Percentiles rank a stretch among this genome's conserved stretches.
Evolutionary conservation across 2,888 invertebrate genomes (phyloP).

Genomic region (Drosophila paranaensis): DNA sequence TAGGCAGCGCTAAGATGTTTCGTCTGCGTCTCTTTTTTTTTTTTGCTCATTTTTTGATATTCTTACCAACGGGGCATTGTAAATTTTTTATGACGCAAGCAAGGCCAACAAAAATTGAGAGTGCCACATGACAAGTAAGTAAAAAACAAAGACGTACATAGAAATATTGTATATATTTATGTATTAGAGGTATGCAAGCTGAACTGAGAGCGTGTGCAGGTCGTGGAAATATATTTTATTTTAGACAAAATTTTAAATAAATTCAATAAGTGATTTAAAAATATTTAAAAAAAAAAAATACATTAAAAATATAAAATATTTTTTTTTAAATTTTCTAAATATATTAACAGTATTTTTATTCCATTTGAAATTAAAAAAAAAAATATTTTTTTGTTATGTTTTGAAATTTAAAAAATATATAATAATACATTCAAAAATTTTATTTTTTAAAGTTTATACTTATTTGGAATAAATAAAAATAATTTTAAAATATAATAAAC

Average conservation of each 20-base stretch:
- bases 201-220: background rate
- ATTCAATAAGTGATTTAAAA: too few species aligned
- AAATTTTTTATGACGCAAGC: slow-evolving; percentile 24
- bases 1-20: slow-evolving; percentile 30
- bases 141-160: background rate
- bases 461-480: too few species aligned
- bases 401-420: too few species aligned
- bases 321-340: too few species aligned
- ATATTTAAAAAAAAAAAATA: too few species aligned
- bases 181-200: background rate
- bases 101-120: background rate
- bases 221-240: background rate
- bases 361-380: too few species aligned
- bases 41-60: slow-evolving; percentile 12
- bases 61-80: slow-evolving; percentile 29
- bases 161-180: background rate
- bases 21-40: background rate
- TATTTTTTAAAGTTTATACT: too few species aligned
- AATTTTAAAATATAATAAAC: too few species aligned
- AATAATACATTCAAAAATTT: too few species aligned
- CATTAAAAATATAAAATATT: too few species aligned
- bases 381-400: too few species aligned
- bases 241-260: background rate
- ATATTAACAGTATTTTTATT: too few species aligned
- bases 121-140: slow-evolving; percentile 2